Evolutionary conservation across 2,888 invertebrate genomes (phyloP), one percentile per base, ranked within the genome.

Genomic region (Phanerotoma sp.): DNA sequence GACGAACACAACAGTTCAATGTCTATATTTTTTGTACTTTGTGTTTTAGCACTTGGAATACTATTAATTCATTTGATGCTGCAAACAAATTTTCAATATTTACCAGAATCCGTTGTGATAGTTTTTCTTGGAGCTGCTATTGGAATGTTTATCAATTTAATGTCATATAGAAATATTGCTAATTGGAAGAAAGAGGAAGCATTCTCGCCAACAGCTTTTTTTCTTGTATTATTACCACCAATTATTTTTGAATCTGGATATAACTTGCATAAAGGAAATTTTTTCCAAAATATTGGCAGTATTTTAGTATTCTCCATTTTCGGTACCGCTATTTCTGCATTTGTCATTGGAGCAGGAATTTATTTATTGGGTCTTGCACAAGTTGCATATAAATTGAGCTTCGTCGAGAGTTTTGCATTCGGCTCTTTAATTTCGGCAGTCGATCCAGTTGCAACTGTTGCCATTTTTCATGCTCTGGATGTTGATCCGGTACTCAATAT

Each of bases 191-290:
- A 95, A 75, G 97, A 97, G 75, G 98, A 99, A 79, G 94, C 96
- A 0, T 96, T 99, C 74, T 96, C 96, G 6, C 98, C 99, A 0
- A 99, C 97, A 16, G 94, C 97, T 18, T 99, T 99, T 78, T 99
- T 99, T 73, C 83, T 99, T 49, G 92, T 99, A 3, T 83, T 99
- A 1, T 79, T 99, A 49, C 99, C 99, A 9, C 99, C 99, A 1
- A 99, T 99, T 52, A 99, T 99, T 67, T 99, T 99, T 81, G 99
- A 99, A 79, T 96, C 96, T 3, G 98, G 98, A 3, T 99, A 98
- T 75, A 99, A 98, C 82, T 83, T 99, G 57, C 98, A 99, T 72
- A 99, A 99, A 79, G 97, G 96, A 62, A 92, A 93, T 71, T 93
- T 92, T 71, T 93, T 92, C 71, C 96, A 98, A 79, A 99, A 99